Evolutionary conservation across 2,888 invertebrate genomes (phyloP).

Genomic region (Sericinus montela): DNA sequence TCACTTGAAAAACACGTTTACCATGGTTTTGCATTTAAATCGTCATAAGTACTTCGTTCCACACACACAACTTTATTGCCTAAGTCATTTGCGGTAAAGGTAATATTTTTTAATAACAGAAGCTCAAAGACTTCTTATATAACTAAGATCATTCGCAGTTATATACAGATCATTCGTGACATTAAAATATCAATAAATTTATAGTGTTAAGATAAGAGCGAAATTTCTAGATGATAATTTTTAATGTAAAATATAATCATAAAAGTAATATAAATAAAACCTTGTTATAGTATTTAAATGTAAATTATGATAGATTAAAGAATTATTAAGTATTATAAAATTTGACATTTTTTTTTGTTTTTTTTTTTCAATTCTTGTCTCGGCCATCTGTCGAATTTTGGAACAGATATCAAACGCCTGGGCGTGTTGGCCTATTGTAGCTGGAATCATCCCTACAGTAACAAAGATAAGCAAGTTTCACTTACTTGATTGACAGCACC

Average conservation of each 20-base stretch:
- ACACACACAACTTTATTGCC: conserved; percentile 21
- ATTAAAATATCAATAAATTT: conserved; percentile 78
- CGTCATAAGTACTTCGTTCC: conserved; percentile 21
- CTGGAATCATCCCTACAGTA: no score
- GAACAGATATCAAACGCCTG: no score
- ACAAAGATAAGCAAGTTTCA: no score
- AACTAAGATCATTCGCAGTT: conserved; percentile 48
- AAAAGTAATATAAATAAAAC: conserved; percentile 25
- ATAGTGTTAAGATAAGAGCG: conserved; percentile 66
- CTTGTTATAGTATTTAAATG: conserved; percentile 13
- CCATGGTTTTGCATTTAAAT: conserved; percentile 27
- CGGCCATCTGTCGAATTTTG: no score
- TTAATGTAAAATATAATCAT: conserved; percentile 47
- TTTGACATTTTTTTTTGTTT: no score
- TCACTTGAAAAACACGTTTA: conserved; percentile 70
- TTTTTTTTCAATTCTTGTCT: no score
- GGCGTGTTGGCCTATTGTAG: no score
- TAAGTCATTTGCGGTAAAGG: not conserved
- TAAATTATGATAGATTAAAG: not conserved
- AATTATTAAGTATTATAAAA: not conserved
- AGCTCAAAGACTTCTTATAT: conserved; percentile 36
- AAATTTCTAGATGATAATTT: conserved; percentile 53
- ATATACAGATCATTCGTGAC: conserved; percentile 77
- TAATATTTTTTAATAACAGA: not conserved
- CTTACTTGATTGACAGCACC: no score